Evolutionary conservation across 1,140 invertebrate genomes (phyloP), one percentile per base, ranked within the genome.

Genomic region (Aphidius gifuensis): DNA sequence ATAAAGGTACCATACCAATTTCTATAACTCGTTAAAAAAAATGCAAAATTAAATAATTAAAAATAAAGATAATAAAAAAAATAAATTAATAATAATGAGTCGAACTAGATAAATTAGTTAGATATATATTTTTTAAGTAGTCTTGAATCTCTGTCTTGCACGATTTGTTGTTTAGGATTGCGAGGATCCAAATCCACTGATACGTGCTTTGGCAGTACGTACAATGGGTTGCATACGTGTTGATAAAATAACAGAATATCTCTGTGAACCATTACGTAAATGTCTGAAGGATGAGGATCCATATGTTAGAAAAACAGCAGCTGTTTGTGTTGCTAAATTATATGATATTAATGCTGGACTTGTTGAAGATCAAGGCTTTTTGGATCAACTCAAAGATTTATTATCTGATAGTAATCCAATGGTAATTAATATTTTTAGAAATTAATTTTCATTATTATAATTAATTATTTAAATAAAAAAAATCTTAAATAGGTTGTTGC

Each of bases 211-310:
- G 71, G 98, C 98, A 65, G 98, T 99, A 46, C 86, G 98, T 49
- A 99, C 98, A 9, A 99, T 99, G 98, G 98, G 97, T 47, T 99
- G 97, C 77, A 99, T 99, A 74, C 86, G 98, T 51, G 98, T 99
- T 51, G 98, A 99, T 81, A 99, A 99, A 83, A 99, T 99, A 71
- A 99, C 98, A 4, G 98, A 99, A 83, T 99, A 99, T 83, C 83
- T 99, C 7, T 99, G 98, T 82, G 97, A 99, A 76, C 98, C 98
- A 5, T 82, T 99, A 63, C 83, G 98, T 53, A 99, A 99, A 78
- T 99, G 98, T 81, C 85, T 99, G 68, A 95, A 96, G 78, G 98
- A 99, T 83, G 97, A 99, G 79, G 98, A 99, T 85, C 98, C 98
- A 0, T 99, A 99, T 83, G 98, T 99, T 1, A 85, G 97, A 55